Evolutionary conservation across 2,113 vertebrate genomes (phyloP).

Genomic region (Aldabrachelys gigantea): DNA sequence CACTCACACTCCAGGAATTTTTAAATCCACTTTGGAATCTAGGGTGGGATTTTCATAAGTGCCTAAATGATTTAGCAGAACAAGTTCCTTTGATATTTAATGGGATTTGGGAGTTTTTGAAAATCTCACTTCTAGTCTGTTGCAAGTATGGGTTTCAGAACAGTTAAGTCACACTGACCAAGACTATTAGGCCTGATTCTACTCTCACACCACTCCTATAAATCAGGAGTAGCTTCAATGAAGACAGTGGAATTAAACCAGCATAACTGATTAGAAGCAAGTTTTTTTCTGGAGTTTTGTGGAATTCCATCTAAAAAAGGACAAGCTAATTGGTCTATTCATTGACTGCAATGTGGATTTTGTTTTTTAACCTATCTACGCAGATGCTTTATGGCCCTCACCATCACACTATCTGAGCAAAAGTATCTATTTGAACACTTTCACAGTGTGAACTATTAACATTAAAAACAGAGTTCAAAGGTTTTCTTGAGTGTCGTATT

Average conservation of each 20-base stretch:
- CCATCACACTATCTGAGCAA: too few species aligned
- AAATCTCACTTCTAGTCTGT: neutral
- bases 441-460: too few species aligned
- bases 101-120: neutral
- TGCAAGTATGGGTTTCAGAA: neutral
- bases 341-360: neutral
- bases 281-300: neutral
- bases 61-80: neutral
- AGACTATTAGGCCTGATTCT: neutral
- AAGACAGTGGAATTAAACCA: neutral
- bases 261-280: neutral
- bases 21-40: neutral
- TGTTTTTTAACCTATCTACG: constrained; percentile 35
- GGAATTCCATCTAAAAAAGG: constrained; percentile 36
- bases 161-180: too few species aligned
- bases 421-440: too few species aligned
- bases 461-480: too few species aligned
- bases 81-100: neutral
- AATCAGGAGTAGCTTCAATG: too few species aligned
- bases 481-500: too few species aligned
- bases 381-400: neutral
- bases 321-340: neutral
- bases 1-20: neutral
- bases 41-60: neutral
- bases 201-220: too few species aligned